Conservation (phyloP, 2,797 vertebrate genomes). For the Anguilla pacifica region DNA sequence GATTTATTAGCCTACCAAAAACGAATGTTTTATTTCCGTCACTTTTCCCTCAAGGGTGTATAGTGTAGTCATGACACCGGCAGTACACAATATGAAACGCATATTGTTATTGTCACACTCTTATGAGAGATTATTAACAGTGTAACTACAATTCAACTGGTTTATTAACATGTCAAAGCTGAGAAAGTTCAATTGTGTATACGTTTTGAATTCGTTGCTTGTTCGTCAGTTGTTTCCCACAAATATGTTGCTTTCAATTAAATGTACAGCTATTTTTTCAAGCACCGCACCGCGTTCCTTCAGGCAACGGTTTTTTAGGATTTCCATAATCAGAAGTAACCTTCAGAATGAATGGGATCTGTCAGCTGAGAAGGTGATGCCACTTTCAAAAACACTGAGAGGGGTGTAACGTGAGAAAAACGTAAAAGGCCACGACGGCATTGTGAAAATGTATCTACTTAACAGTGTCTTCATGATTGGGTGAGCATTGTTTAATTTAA, state of each 20-base stretch:
- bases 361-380: not conserved
- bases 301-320: not conserved
- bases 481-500: not conserved
- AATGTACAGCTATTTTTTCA: not conserved
- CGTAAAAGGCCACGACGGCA: not conserved
- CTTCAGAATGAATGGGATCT: not conserved
- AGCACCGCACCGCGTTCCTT: not conserved
- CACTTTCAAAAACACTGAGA: not conserved
- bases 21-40: constrained; percentile 18
- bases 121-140: not conserved
- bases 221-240: not conserved
- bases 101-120: not conserved
- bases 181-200: not conserved
- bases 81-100: not conserved
- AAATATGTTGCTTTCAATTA: not conserved
- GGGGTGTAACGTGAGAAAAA: not conserved
- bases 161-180: not conserved
- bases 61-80: not conserved
- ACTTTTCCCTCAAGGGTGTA: not conserved
- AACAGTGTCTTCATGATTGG: not conserved
- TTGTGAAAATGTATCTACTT: not conserved
- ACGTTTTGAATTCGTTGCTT: not conserved
- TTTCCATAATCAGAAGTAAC: too few relatives aligned
- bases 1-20: not conserved
- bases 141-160: not conserved